These are phyloP conservation scores for Plecturocebus donacophilus DNA, from an alignment of 2,113 vertebrate genomes.

Conservation along the genomic window DNA sequence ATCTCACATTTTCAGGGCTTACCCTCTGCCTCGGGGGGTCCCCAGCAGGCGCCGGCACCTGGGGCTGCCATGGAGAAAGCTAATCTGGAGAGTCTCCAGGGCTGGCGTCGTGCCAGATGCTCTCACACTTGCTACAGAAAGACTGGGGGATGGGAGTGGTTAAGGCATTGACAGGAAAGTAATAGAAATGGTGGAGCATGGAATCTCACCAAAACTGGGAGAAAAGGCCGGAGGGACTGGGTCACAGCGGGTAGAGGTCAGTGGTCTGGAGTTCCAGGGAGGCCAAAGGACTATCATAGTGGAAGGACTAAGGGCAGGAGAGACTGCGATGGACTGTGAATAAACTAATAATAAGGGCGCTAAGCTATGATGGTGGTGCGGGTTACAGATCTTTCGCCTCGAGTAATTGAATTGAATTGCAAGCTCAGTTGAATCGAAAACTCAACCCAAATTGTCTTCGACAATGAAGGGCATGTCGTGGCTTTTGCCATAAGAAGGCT, in stretches of 20 bases:
- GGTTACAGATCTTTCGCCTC: neutral
- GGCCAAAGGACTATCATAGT: neutral
- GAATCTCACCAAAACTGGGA: neutral
- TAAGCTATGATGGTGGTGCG: neutral
- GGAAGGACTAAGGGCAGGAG: neutral
- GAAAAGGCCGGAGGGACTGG: accelerated
- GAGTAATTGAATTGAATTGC: no score
- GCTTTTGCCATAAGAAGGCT: neutral
- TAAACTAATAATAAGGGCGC: neutral
- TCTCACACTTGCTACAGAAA: neutral
- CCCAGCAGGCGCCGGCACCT: no score
- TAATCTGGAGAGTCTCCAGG: no score
- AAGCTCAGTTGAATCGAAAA: neutral
- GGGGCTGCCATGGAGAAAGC: no score
- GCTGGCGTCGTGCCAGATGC: no score
- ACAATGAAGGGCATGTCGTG: neutral
- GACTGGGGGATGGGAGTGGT: neutral
- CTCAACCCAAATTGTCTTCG: neutral
- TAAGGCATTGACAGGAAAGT: neutral
- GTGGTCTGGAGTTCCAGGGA: neutral
- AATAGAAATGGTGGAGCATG: no score
- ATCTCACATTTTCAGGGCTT: no score
- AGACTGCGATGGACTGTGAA: neutral
- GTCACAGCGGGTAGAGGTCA: neutral
- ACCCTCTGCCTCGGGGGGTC: no score